A percentile compares a stretch with the other conserved stretches of the same genome.
These are phyloP conservation scores for Acrossocheilus fasciatus DNA, from an alignment of 2,797 vertebrate genomes.

Conservation along the genomic window DNA sequence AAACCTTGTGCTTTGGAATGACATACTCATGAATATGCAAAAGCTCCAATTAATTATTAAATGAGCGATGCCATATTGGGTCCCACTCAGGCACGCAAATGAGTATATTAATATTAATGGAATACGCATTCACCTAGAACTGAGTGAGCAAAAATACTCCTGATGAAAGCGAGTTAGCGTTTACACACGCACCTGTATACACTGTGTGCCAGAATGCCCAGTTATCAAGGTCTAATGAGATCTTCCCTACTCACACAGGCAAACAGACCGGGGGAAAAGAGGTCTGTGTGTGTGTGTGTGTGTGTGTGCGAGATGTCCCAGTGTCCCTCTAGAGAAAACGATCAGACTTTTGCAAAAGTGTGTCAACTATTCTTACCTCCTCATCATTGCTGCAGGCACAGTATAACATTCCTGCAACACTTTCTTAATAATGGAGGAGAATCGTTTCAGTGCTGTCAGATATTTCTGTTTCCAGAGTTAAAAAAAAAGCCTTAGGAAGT, in stretches of 20 bases:
- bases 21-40: conserved; percentile 60
- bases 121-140: conserved; percentile 56
- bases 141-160: conserved; percentile 52
- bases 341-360: conserved; percentile 52
- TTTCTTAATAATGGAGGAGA: conserved; percentile 47
- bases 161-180: conserved; percentile 49
- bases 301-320: conserved; percentile 31
- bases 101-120: conserved; percentile 61
- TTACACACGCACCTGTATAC: conserved; percentile 32
- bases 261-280: conserved; percentile 22
- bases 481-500: not conserved
- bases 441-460: conserved; percentile 30
- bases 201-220: conserved; percentile 47
- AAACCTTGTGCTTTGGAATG: conserved; percentile 42
- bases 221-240: conserved; percentile 57
- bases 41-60: conserved; percentile 62
- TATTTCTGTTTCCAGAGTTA: conserved; percentile 24
- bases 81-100: conserved; percentile 57
- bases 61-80: conserved; percentile 57
- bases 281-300: conserved; percentile 7
- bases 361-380: conserved; percentile 56
- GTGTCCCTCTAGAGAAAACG: conserved; percentile 44
- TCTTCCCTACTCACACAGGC: conserved; percentile 38
- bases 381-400: conserved; percentile 53
- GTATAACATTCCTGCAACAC: conserved; percentile 47